These are phyloP conservation scores for Stegastes partitus DNA, from an alignment of 2,113 vertebrate genomes.

Conservation along the genomic window DNA sequence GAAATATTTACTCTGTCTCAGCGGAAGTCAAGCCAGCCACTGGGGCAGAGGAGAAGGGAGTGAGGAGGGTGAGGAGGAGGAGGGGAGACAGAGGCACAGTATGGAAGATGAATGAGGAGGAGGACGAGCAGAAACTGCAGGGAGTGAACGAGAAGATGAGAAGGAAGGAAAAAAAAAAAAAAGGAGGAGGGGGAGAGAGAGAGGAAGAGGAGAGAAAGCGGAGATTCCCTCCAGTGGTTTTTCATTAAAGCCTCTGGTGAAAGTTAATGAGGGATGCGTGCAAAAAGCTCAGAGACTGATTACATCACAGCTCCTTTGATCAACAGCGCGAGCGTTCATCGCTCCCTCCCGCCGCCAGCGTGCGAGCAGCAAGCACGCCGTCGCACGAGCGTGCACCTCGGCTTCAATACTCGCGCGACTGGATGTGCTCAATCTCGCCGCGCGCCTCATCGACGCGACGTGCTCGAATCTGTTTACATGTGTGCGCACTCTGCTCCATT, in stretches of 20 bases:
- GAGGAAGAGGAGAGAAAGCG: constrained; percentile 49
- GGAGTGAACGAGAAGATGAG: constrained; percentile 67
- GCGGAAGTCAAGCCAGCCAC: constrained; percentile 72
- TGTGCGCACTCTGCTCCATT: constrained; percentile 39
- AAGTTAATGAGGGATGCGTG: constrained; percentile 79
- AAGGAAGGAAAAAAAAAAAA: too few relatives aligned
- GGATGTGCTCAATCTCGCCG: constrained; percentile 36
- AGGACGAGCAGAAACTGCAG: constrained; percentile 59
- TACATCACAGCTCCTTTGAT: constrained; percentile 79
- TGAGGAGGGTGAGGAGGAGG: background rate
- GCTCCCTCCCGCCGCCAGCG: constrained; percentile 2
- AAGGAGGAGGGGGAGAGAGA: constrained; percentile 17
- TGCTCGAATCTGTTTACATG: constrained; percentile 51
- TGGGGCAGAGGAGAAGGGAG: constrained; percentile 40
- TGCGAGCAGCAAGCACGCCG: background rate
- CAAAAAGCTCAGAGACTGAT: constrained; percentile 73
- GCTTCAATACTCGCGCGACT: constrained; percentile 32
- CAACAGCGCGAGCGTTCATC: constrained; percentile 53
- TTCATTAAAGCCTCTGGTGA: constrained; percentile 78
- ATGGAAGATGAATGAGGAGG: constrained; percentile 70
- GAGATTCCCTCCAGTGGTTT: constrained; percentile 81
- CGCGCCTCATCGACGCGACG: background rate
- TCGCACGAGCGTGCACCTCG: background rate
- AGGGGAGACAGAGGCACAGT: constrained; percentile 3
- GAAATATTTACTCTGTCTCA: constrained; percentile 80